These are phyloP conservation scores for Scrobipalpa costella DNA, from an alignment of 2,888 invertebrate genomes.

Conservation along the genomic window DNA sequence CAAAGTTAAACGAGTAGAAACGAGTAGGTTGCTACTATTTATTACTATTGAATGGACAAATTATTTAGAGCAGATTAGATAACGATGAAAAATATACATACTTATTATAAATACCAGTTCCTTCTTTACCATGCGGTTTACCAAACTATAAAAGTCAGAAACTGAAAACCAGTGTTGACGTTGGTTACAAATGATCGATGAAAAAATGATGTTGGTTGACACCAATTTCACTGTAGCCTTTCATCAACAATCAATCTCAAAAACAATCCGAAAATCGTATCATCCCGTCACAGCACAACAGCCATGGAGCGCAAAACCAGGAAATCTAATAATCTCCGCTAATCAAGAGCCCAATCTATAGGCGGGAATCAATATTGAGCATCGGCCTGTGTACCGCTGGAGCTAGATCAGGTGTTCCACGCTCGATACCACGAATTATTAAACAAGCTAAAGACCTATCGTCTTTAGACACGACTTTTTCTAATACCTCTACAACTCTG, in stretches of 20 bases:
- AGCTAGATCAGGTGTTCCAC: conserved; percentile 9
- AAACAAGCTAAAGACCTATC: not conserved
- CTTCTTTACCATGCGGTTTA: no score
- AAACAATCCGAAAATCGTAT: not conserved
- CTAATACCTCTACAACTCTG: no score
- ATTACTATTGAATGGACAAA: no score
- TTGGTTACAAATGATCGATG: no score
- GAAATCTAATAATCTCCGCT: conserved; percentile 21
- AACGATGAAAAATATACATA: no score
- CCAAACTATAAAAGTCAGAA: no score
- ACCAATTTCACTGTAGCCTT: not conserved
- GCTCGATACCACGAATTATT: conserved; percentile 15
- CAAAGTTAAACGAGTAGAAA: not conserved
- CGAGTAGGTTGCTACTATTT: no score
- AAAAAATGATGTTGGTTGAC: no score
- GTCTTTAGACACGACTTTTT: no score
- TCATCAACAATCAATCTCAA: not conserved
- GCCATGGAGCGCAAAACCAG: not conserved
- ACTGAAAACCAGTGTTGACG: no score
- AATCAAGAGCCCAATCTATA: conserved; percentile 12
- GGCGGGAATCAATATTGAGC: conserved; percentile 12
- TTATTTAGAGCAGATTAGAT: no score
- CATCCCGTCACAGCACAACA: not conserved
- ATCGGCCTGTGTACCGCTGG: not conserved
- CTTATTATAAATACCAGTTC: no score